phyloP scores from a whole-genome alignment of 2,797 vertebrate genomes.

The Dendrocincla tyrannina region DNA sequence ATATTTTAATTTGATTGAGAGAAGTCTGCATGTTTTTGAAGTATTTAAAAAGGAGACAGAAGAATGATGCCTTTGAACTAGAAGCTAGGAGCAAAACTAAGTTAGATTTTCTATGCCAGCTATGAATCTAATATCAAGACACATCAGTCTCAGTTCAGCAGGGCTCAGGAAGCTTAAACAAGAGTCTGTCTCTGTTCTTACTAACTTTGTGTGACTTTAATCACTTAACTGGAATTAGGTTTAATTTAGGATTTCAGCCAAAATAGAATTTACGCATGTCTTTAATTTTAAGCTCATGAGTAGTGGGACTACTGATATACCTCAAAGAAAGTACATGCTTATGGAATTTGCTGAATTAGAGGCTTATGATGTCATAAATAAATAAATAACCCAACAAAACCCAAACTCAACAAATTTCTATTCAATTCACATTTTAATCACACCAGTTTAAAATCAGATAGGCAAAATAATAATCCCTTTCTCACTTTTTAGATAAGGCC shows the following conservation, averaged over 20 bases:
- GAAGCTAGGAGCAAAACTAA: constrained; percentile 17
- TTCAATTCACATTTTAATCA: not conserved
- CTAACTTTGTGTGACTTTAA: not conserved
- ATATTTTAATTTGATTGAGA: constrained; percentile 41
- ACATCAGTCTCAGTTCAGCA: not conserved
- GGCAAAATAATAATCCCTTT: not conserved
- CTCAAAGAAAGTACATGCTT: not conserved
- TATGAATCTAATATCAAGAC: constrained; percentile 27
- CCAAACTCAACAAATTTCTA: not conserved
- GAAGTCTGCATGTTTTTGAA: constrained; percentile 1
- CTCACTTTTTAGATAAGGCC: not conserved
- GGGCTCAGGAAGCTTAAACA: not conserved
- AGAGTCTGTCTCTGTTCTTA: not conserved
- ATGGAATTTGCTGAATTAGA: not conserved
- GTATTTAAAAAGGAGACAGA: constrained; percentile 22
- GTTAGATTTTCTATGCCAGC: not conserved
- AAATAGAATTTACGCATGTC: not conserved
- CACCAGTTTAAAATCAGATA: not conserved
- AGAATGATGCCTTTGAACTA: constrained; percentile 41
- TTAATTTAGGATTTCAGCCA: not conserved
- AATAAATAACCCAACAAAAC: not conserved
- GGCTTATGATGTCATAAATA: not conserved
- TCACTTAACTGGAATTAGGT: not conserved
- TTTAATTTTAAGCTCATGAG: constrained; percentile 4
- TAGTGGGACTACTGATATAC: not conserved